Conservation (phyloP, 2,113 vertebrate genomes). For the Alligator mississippiensis region DNA sequence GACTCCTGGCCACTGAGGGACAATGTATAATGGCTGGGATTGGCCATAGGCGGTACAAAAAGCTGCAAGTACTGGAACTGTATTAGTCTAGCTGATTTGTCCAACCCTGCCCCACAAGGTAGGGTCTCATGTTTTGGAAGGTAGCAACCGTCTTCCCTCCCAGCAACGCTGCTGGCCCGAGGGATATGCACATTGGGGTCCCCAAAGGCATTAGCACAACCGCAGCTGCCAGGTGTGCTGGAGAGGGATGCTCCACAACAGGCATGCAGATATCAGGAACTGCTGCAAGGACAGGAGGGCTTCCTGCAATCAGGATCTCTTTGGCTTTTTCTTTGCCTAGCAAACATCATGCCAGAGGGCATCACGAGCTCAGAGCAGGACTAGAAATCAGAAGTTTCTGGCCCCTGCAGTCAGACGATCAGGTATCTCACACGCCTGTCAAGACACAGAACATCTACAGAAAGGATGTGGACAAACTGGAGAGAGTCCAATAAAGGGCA, state of each 20-base stretch:
- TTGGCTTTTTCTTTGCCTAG: background rate
- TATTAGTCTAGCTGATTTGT: background rate
- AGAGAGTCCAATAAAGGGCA: too few species aligned
- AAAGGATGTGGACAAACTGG: too few species aligned
- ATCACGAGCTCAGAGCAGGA: background rate
- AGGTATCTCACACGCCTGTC: background rate
- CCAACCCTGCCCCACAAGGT: background rate
- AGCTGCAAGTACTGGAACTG: background rate
- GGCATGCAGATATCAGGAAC: background rate
- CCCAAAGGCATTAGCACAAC: background rate
- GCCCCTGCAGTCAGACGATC: background rate
- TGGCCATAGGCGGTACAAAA: background rate
- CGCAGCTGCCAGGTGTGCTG: background rate
- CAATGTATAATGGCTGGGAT: background rate
- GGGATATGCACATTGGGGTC: background rate
- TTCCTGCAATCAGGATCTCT: background rate
- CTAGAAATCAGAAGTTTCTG: background rate
- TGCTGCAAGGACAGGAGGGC: background rate
- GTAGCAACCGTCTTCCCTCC: too few species aligned
- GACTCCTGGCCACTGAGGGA: background rate
- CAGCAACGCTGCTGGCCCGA: too few species aligned
- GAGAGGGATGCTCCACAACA: background rate
- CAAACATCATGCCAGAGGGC: background rate
- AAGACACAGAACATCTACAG: background rate
- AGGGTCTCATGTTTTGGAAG: background rate